Base-by-base conservation (phyloP, 2,888 invertebrate species). In the Synergus umbraculus region DNA sequence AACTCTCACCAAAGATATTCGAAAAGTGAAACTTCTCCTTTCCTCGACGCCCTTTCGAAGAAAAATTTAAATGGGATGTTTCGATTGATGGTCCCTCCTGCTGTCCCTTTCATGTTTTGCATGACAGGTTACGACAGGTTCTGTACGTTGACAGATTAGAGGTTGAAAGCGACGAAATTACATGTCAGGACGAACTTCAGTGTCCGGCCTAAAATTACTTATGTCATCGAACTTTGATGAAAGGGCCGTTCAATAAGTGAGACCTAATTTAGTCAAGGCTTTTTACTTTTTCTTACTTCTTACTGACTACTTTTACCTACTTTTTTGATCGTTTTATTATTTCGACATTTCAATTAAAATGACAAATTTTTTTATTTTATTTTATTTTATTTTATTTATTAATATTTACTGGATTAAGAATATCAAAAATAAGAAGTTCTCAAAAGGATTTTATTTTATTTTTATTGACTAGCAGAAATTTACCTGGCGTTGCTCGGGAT, bases 1-100 rank as follows among this genome's bases (percentile, higher is more conserved):
- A 77, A 88, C 90, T 91, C 91, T 90, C 90, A 88, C 90, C 89
- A 76, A 88, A 90, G 89, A 87, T 90, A 90, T 90, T 91, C 88
- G 88, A 87, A 87, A 87, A 87, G 90, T 89, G 90, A 90, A 90
- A 90, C 90, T 88, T 85, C 81, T 77, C 83, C 82, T 81, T 80
- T 77, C 83, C 82, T 81, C 80, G 79, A 66, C 77, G 81, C 81
- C 86, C 86, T 85, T 87, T 86, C 82, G 81, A 83, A 79, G 78
- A 80, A 81, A 81, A 76, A 79, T 78, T 76, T 64, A 41, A 78
- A 65, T 58, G 49, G 76, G 49, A 78, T 64, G 65, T 76, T 29
- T 76, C 64, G 43, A 64, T n/a, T 67, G 76, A 64, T 58, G 76
- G 67, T 58, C 67, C 64, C 78, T 76, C 69, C 49, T 58, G 54